Percentiles rank a stretch among this genome's conserved stretches.
Evolutionary conservation across 2,888 invertebrate species (phyloP).

Genomic region (Melitaea athalia): DNA sequence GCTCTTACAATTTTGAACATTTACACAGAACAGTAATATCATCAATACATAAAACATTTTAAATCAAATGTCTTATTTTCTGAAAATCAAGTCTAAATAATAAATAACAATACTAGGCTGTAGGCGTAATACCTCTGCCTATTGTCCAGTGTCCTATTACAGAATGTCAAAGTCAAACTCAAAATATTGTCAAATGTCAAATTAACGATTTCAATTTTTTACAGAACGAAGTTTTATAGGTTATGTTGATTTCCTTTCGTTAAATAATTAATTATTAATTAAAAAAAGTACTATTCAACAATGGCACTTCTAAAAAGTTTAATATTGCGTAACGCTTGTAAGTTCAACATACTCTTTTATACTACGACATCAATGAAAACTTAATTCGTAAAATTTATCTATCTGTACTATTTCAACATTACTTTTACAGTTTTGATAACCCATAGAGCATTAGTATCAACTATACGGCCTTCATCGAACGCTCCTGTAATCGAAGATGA

Average conservation of each 20-base stretch:
- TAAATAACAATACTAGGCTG: no score
- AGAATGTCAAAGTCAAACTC: no score
- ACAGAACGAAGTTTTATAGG: slow-evolving; percentile 2
- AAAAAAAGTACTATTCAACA: neutral
- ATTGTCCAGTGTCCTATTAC: no score
- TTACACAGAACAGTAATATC: no score
- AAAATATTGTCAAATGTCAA: no score
- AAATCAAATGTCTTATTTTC: no score
- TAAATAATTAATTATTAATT: neutral
- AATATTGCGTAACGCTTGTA: slow-evolving; percentile 29
- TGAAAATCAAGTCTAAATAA: no score
- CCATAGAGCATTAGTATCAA: slow-evolving; percentile 47
- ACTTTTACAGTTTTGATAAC: slow-evolving; percentile 54
- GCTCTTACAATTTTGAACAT: no score
- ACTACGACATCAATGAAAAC: neutral
- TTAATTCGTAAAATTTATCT: neutral
- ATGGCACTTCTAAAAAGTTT: slow-evolving; percentile 31
- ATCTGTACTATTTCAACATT: slow-evolving; percentile 18
- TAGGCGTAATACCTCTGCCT: no score
- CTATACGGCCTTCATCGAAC: slow-evolving; percentile 52
- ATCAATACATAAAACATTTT: no score
- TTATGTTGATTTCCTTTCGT: slow-evolving; percentile 14
- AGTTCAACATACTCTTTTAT: slow-evolving; percentile 7
- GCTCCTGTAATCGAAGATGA: slow-evolving; percentile 43
- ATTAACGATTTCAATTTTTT: neutral